These are phyloP conservation scores for Hemicentrotus pulcherrimus DNA, from an alignment of 35 echinoderm and acorn worm genomes.

Conservation along the genomic window DNA sequence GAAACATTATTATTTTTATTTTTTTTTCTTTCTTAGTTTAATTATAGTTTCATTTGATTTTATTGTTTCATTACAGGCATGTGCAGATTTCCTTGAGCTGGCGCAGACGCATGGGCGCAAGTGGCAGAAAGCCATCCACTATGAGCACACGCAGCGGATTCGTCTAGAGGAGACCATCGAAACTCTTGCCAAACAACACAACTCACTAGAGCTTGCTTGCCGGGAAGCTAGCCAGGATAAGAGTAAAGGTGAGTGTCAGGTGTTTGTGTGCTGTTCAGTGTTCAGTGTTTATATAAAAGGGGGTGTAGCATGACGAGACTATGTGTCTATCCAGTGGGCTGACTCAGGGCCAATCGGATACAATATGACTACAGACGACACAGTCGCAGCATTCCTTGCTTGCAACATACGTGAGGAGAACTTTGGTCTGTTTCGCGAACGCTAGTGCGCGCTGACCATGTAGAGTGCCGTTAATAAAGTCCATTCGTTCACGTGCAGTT, in stretches of 20 bases:
- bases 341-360: no score
- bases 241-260: constrained; percentile 53
- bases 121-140: constrained; percentile 91
- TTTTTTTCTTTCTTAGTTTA: background rate
- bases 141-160: constrained; percentile 80
- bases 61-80: constrained; percentile 65
- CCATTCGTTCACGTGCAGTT: no score
- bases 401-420: no score
- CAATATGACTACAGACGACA: no score
- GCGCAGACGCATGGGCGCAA: constrained; percentile 88
- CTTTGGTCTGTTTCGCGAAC: no score
- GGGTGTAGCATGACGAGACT: no score
- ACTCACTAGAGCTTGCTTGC: constrained; percentile 87
- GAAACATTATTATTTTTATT: constrained; percentile 58
- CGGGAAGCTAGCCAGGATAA: constrained; percentile 70
- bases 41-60: background rate
- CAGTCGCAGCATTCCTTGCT: no score
- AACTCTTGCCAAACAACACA: constrained; percentile 94
- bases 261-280: background rate
- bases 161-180: constrained; percentile 97
- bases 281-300: background rate
- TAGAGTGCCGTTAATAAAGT: no score
- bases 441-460: no score
- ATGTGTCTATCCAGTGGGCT: no score
- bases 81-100: constrained; percentile 75